Evolutionary conservation across 2,888 invertebrate species (phyloP), one percentile per base, ranked within the genome.

Genomic region (Tenthredo amoena): DNA sequence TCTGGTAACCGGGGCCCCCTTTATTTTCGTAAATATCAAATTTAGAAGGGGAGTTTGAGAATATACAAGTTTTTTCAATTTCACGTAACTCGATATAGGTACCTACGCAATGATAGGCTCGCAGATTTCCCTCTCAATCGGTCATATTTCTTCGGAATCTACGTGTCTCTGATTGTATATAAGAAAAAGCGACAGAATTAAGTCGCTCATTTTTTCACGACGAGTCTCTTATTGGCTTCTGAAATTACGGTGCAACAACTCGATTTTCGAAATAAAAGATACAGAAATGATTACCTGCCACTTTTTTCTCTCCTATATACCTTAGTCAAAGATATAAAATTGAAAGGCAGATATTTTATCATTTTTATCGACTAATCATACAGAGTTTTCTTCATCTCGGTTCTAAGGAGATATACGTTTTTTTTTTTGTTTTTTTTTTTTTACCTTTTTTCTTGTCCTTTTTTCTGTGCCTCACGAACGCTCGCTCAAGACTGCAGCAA

Each of bases 1-100:
- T 74, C 4, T 81, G 71, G n/a, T 26, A 15, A 18, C 40, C 62
- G 68, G 68, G 31, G 18, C 83, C 71, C 83, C 50, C n/a, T 37
- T 12, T 21, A 21, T 37, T 37, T 40, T 62, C 15, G 37, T 81
- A 62, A 77, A 77, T 77, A 77, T 77, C 81, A 62, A 81, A 40
- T 37, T 62, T 2, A 40, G 37, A 37, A 12, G 81, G 58, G 37
- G 58, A 40, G 58, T 15, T 40, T 31, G 1, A n/a, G 21, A 9
- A 31, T 50, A 50, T 47, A 18, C 3, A 34, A 9, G 18, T 40
- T 76, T 77, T 77, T 77, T 77, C 77, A 77, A 77, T 77, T 77
- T 77, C 18, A 50, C 18, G 77, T 77, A 55, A 77, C 50, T 34
- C 77, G 77, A 77, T 50, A 68, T 34, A n/a, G n/a, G n/a, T n/a